Percentiles rank a stretch among this genome's conserved stretches.
Conservation (phyloP, 2,888 invertebrate genomes). For the Abscondita cerata region DNA sequence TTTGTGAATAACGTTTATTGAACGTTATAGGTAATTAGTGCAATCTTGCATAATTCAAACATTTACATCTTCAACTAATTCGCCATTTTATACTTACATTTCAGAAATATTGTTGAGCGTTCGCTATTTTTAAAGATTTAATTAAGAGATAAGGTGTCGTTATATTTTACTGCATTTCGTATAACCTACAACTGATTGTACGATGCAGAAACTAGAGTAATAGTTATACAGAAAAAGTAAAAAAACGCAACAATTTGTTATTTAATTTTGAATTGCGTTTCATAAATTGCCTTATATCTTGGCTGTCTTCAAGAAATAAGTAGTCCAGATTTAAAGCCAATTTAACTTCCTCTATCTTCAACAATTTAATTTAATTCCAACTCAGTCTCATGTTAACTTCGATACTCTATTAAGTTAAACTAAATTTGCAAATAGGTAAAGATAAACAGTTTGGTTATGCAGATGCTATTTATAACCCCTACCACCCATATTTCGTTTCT, state of each 20-base stretch:
- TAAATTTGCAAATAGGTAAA: slow-evolving; percentile 32
- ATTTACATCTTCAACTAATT: slow-evolving; percentile 14
- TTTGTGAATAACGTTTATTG: too few species aligned
- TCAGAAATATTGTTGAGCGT: slow-evolving; percentile 6
- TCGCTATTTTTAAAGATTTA: slow-evolving; percentile 25
- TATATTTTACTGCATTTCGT: slow-evolving; percentile 26
- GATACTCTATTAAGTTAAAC: slow-evolving; percentile 27
- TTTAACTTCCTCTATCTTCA: slow-evolving; percentile 5
- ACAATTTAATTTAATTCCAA: slow-evolving; percentile 15
- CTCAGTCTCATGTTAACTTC: slow-evolving; percentile 18
- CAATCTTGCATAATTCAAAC: too few species aligned
- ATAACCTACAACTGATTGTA: background rate
- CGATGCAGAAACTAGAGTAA: too few species aligned
- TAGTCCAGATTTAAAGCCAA: slow-evolving; percentile 12
- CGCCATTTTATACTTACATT: slow-evolving; percentile 15
- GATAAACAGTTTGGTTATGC: slow-evolving; percentile 34
- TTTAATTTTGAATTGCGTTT: too few species aligned
- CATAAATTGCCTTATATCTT: too few species aligned
- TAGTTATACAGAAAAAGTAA: too few species aligned
- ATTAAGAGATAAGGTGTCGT: slow-evolving; percentile 28
- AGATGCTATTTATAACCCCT: slow-evolving; percentile 29
- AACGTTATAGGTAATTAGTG: too few species aligned
- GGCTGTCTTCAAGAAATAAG: too few species aligned
- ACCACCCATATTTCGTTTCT: slow-evolving; percentile 27
- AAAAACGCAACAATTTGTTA: too few species aligned